These are phyloP conservation scores for Tragelaphus buxtoni DNA, from an alignment of 2,113 vertebrate genomes.

Conservation along the genomic window DNA sequence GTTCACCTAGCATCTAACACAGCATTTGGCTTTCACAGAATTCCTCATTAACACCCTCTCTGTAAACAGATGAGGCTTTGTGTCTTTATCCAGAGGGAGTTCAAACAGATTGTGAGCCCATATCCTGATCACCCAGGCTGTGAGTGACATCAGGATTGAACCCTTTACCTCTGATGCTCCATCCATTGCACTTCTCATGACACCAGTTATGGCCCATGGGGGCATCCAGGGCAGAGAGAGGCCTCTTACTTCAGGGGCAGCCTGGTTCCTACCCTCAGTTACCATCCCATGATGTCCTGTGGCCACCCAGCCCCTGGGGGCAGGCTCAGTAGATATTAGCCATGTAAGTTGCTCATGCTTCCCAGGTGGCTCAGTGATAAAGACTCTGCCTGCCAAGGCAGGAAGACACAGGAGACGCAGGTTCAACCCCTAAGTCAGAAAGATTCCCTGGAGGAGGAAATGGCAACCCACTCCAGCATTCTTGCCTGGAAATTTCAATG, in stretches of 20 bases:
- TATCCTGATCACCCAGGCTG: neutral
- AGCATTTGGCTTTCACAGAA: neutral
- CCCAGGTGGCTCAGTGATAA: neutral
- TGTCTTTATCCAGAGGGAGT: neutral
- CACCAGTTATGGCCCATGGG: neutral
- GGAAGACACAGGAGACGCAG: neutral
- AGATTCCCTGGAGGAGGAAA: neutral
- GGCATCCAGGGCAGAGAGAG: neutral
- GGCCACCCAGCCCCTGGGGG: neutral
- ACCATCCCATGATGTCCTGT: neutral
- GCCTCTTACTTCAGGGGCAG: neutral
- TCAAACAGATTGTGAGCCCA: neutral
- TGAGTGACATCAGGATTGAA: neutral
- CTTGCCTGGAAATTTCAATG: neutral
- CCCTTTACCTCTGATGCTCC: neutral
- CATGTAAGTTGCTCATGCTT: neutral
- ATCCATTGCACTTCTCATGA: neutral
- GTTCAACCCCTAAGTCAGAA: neutral
- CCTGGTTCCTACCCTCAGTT: neutral
- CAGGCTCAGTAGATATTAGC: neutral
- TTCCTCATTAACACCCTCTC: neutral
- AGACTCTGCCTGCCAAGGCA: neutral
- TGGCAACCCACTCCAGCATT: neutral
- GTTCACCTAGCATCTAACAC: neutral
- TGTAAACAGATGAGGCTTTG: neutral